These are phyloP conservation scores for Porites lutea DNA, from an alignment of 64 coral and sea anemone genomes.

Conservation along the genomic window DNA sequence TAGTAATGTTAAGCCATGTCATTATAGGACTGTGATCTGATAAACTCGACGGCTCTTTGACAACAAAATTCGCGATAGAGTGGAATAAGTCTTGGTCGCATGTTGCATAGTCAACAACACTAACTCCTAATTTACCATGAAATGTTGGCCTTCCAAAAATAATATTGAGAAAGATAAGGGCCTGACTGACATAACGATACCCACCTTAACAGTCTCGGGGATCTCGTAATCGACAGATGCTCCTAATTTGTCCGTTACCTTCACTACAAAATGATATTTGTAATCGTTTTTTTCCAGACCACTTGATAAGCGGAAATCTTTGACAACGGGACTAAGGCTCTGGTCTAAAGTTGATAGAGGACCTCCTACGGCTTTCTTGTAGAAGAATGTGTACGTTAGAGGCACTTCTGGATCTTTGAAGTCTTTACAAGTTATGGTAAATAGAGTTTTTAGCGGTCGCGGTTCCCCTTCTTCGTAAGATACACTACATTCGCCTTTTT, in stretches of 20 bases:
- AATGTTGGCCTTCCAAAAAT: no score
- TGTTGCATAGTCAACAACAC: no score
- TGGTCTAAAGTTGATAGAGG: background rate
- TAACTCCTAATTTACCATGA: no score
- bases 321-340: background rate
- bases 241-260: background rate
- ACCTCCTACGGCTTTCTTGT: background rate
- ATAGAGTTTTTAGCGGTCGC: background rate
- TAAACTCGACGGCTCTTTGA: no score
- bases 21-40: no score
- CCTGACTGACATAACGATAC: no score
- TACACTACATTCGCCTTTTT: background rate
- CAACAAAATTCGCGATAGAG: no score
- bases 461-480: background rate
- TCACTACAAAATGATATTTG: background rate
- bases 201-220: no score
- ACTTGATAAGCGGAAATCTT: background rate
- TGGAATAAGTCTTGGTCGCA: no score
- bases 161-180: no score
- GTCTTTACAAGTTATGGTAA: background rate
- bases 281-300: background rate
- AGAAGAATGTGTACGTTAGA: constrained; percentile 35
- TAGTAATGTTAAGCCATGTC: no score
- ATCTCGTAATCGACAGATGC: no score
- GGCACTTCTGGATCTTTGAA: constrained; percentile 29